Conservation (phyloP, 2,113 vertebrate species). For the Mellivora capensis region DNA sequence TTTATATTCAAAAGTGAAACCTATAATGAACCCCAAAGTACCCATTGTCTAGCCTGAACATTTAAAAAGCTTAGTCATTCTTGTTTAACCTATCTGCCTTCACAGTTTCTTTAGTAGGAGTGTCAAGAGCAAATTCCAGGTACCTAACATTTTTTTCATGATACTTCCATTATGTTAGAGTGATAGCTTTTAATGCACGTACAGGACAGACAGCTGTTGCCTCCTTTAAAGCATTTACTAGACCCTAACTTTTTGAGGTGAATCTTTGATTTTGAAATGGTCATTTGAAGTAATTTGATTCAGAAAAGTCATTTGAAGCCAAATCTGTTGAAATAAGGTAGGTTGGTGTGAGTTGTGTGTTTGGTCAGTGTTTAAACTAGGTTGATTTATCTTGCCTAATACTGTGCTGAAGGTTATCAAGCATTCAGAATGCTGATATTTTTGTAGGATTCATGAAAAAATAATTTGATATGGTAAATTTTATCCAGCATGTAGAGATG, state of each 20-base stretch:
- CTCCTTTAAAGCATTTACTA: not conserved
- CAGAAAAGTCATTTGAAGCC: not conserved
- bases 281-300: not conserved
- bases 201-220: not conserved
- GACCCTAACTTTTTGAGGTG: not conserved
- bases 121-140: not conserved
- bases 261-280: not conserved
- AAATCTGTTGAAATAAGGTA: not conserved
- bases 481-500: not conserved
- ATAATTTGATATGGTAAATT: not conserved
- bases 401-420: not conserved
- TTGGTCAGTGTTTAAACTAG: not conserved
- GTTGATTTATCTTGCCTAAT: not conserved
- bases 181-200: not conserved
- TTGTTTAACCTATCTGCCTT: not conserved
- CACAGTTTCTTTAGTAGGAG: not conserved
- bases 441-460: not conserved
- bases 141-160: not conserved
- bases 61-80: not conserved
- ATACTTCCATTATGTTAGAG: not conserved
- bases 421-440: not conserved
- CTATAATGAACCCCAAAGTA: not conserved
- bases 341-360: not conserved
- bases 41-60: not conserved
- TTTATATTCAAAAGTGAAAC: not conserved